A percentile compares a stretch with the other conserved stretches of the same genome.
Evolutionary conservation across 2,888 invertebrate species (phyloP).

Genomic region (Cacoxenus indagator): DNA sequence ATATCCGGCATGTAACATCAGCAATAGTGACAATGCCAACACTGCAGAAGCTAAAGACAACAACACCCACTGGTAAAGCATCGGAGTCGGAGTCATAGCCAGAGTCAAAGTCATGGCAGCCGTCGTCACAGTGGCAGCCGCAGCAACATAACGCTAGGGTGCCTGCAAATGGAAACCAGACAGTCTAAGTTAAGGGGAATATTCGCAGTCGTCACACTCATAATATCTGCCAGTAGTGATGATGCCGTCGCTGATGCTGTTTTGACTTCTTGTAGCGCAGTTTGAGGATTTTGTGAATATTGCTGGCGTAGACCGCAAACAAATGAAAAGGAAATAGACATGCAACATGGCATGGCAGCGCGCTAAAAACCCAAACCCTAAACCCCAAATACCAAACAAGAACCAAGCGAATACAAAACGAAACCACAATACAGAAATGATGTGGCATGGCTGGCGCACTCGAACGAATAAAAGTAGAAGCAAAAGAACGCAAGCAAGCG

Average conservation of each 20-base stretch:
- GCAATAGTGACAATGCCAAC: neutral
- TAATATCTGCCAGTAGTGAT: neutral
- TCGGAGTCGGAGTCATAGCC: too few species aligned
- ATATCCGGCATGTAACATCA: constrained; percentile 13
- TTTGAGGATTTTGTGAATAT: neutral
- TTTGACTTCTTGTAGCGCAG: neutral
- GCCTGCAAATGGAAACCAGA: neutral
- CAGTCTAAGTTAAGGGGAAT: neutral
- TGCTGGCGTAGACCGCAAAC: constrained; percentile 8
- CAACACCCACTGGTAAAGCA: too few species aligned
- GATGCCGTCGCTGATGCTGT: neutral
- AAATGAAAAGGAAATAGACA: constrained; percentile 16
- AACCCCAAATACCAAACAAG: neutral
- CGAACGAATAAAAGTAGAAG: neutral
- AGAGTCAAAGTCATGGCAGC: neutral
- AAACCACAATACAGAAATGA: neutral
- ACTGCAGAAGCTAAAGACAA: neutral
- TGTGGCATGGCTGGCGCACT: neutral
- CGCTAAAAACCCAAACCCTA: neutral
- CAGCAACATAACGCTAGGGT: neutral
- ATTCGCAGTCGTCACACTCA: neutral
- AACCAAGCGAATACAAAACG: neutral
- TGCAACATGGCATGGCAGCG: neutral
- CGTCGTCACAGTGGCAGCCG: neutral
- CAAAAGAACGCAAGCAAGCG: neutral